Conservation (phyloP, 2,113 vertebrate genomes). For the Prinia subflava region DNA sequence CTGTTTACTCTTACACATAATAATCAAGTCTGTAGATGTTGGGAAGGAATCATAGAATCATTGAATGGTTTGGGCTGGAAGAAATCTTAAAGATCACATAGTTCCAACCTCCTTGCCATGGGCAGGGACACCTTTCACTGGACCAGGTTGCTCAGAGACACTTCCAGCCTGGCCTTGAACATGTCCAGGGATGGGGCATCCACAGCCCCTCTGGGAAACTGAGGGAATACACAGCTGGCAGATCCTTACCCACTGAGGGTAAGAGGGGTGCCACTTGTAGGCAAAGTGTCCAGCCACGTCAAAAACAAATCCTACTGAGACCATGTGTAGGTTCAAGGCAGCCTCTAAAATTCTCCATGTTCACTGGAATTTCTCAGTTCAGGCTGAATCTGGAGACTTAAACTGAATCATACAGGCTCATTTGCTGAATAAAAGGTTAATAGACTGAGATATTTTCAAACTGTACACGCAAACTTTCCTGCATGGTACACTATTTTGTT, state of each 20-base stretch:
- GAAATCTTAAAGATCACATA: background rate
- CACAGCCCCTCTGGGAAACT: background rate
- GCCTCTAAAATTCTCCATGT: background rate
- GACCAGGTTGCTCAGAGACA: background rate
- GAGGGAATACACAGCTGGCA: background rate
- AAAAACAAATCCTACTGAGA: background rate
- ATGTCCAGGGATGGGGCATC: background rate
- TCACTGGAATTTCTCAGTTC: background rate
- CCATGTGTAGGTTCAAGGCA: background rate
- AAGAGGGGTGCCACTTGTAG: background rate
- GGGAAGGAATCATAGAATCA: background rate
- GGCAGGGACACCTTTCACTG: background rate
- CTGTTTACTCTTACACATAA: background rate
- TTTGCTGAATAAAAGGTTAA: background rate
- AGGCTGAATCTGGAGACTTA: background rate
- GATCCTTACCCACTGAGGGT: background rate
- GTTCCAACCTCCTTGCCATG: background rate
- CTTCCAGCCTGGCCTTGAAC: background rate
- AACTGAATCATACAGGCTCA: background rate
- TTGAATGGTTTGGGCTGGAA: background rate
- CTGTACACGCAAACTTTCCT: background rate
- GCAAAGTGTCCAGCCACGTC: background rate
- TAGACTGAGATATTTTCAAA: background rate
- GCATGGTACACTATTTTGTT: background rate
- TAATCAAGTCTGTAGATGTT: background rate